Conservation (phyloP, 2,113 vertebrate genomes). For the Corythaeola cristata region DNA sequence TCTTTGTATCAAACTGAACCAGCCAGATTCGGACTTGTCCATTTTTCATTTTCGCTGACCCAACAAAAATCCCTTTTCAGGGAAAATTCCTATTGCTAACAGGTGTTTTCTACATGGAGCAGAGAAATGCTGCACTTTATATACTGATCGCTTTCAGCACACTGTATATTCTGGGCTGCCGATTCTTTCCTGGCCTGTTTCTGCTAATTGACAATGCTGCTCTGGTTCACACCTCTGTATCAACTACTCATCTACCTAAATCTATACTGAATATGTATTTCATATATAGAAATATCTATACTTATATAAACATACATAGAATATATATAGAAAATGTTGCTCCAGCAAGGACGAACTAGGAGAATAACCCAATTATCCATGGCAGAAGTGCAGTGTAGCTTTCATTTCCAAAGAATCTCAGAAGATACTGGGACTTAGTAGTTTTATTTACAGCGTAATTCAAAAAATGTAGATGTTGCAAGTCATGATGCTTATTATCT, state of each 20-base stretch:
- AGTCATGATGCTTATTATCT: background rate
- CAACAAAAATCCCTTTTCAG: background rate
- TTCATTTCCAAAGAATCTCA: background rate
- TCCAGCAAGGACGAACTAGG: background rate
- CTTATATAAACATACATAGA: background rate
- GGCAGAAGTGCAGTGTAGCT: background rate
- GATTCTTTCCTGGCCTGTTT: background rate
- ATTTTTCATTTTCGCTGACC: background rate
- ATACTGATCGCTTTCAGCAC: background rate
- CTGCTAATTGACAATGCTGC: constrained; percentile 35
- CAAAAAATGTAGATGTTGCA: background rate
- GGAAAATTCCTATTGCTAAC: background rate
- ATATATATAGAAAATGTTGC: background rate
- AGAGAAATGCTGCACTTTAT: background rate
- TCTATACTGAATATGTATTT: background rate
- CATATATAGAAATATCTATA: background rate
- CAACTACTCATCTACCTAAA: constrained; percentile 24
- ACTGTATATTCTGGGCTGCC: background rate
- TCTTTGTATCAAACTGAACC: background rate
- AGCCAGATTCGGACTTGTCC: background rate
- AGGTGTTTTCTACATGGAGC: background rate
- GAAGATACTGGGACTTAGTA: background rate
- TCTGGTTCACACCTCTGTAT: background rate
- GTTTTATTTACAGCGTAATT: background rate
- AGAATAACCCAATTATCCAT: background rate